Conservation (phyloP, 2,797 vertebrate species). For the Salmo trutta region DNA sequence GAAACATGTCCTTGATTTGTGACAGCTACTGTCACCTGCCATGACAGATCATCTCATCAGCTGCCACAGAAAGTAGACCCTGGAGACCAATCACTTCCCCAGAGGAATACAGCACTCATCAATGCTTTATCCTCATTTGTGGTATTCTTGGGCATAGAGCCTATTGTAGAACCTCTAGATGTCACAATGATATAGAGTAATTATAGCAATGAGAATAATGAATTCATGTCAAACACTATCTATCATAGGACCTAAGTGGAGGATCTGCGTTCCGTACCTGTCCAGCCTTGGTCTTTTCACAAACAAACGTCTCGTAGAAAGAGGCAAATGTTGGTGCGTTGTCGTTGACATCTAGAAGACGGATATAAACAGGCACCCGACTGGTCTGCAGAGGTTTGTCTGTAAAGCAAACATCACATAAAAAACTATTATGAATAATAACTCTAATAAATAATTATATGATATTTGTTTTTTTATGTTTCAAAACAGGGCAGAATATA, state of each 20-base stretch:
- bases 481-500: too few species aligned
- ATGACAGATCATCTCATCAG: constrained; percentile 61
- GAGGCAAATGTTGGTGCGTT: constrained; percentile 89
- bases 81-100: constrained; percentile 38
- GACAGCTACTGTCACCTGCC: constrained; percentile 55
- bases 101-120: background rate
- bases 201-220: background rate
- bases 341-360: constrained; percentile 92
- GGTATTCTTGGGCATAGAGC: background rate
- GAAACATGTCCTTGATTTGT: constrained; percentile 45
- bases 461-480: too few species aligned
- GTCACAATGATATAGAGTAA: background rate
- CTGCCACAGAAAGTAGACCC: constrained; percentile 51
- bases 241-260: background rate
- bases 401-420: constrained; percentile 47
- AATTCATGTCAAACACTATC: background rate
- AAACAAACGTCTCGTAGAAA: constrained; percentile 91
- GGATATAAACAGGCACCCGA: constrained; percentile 85
- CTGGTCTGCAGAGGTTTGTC: constrained; percentile 90
- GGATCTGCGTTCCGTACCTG: constrained; percentile 77
- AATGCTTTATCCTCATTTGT: background rate
- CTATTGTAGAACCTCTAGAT: background rate
- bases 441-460: too few species aligned
- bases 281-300: constrained; percentile 89
- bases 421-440: background rate